Percentiles rank a stretch among this genome's conserved stretches.
Conservation (phyloP, 1,140 invertebrate species). For the Adoxophyes honmai region DNA sequence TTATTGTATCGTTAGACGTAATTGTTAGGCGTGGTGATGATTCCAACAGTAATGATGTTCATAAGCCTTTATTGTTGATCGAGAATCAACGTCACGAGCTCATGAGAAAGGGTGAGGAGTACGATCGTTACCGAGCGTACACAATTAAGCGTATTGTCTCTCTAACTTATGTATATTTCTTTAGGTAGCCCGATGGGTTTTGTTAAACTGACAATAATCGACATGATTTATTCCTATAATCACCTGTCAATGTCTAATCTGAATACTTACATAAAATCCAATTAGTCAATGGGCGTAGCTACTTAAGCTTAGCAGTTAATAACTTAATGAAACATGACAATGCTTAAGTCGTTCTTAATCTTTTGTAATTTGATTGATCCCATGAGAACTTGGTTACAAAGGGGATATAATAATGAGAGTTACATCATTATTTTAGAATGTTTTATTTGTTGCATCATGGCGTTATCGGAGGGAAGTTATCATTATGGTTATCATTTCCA, state of each 20-base stretch:
- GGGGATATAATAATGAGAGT: too few species aligned
- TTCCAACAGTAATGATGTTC: neutral
- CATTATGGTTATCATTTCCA: too few species aligned
- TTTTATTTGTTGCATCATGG: too few species aligned
- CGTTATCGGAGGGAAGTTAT: too few species aligned
- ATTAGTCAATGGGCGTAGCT: slow-evolving; percentile 6
- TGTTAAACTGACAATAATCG: neutral
- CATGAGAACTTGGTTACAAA: neutral
- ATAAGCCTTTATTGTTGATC: slow-evolving; percentile 10
- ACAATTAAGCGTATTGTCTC: neutral
- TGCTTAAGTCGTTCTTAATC: slow-evolving; percentile 1
- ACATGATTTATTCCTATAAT: neutral
- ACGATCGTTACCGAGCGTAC: neutral
- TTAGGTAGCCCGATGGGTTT: neutral
- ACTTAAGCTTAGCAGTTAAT: neutral
- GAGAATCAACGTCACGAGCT: neutral
- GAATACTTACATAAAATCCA: neutral
- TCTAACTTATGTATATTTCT: neutral
- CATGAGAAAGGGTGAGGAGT: neutral
- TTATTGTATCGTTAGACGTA: slow-evolving; percentile 18
- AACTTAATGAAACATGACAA: slow-evolving; percentile 13
- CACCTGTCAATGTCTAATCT: slow-evolving; percentile 1
- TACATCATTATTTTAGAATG: too few species aligned
- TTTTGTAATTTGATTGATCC: slow-evolving; percentile 1
- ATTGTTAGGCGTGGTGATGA: slow-evolving; percentile 13